phyloP scores from a whole-genome alignment of 1,140 invertebrate species.

The Magallana angulata region DNA sequence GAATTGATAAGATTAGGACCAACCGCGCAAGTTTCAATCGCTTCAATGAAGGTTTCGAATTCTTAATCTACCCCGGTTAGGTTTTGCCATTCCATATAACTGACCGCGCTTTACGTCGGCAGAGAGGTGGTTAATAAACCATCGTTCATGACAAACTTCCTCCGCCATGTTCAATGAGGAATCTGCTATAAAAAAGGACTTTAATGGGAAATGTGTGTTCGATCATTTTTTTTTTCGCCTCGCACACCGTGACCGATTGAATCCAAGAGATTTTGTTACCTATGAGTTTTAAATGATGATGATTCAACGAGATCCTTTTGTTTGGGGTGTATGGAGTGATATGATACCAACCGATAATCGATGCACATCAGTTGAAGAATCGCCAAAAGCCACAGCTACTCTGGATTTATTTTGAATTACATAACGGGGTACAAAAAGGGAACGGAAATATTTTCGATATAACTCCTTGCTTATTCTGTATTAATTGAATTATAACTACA shows the following conservation, averaged over 20 bases:
- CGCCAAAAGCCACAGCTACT: neutral
- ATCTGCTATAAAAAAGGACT: constrained; percentile 4
- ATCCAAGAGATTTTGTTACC: constrained; percentile 3
- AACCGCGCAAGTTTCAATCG: neutral
- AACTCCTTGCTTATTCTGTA: too few relatives aligned
- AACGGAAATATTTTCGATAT: neutral
- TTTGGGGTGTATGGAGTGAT: neutral
- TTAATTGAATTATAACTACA: too few relatives aligned
- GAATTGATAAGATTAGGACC: constrained; percentile 27
- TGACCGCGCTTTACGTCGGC: neutral
- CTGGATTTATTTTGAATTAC: neutral
- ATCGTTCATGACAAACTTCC: constrained; percentile 6
- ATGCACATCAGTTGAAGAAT: neutral
- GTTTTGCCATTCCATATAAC: neutral
- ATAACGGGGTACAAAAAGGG: neutral
- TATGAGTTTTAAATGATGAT: neutral
- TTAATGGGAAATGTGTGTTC: constrained; percentile 34
- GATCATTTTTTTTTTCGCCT: neutral
- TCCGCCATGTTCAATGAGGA: neutral
- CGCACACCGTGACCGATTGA: neutral
- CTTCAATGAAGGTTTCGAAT: neutral
- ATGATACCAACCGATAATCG: neutral
- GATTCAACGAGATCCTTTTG: neutral
- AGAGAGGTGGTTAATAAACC: neutral
- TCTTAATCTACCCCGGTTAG: neutral